Base-by-base conservation (phyloP, 2,888 invertebrate species). In the Drosophila paramelanica region DNA sequence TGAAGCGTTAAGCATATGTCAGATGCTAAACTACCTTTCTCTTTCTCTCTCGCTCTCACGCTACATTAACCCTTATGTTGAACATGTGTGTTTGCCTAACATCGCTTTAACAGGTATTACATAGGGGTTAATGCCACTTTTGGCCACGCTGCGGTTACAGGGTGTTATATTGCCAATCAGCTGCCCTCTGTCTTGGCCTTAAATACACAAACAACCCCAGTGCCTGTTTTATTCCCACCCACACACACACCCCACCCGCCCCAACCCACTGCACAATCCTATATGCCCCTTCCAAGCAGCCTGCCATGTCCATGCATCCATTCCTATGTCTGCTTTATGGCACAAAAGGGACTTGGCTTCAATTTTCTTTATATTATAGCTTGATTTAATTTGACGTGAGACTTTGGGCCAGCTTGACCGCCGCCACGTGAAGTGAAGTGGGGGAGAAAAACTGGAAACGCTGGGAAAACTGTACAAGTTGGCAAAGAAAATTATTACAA, bases 381-480 rank as follows among this genome's bases (percentile, higher is more conserved):
- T 90, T 91, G 92, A 92, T 92, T 91, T 91, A 92, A 91, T 91
- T 92, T 90, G 91, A 91, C 90, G 88, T 87, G 91, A 91, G 92
- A 91, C 90, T 89, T 85, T 82, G 87, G 25, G 81, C 79, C 53
- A 36, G 41, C 82, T 73, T 81, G 81, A 83, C 78, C 81, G 45
- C 43, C 52, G 45, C 43, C 52, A 47, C 47, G 73, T 36, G 25
- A 69, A 76, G 73, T 36, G 25, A 69, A 76, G 67, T 71, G 59
- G 20, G 17, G n/a, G 8, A 3, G 8, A 38, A 50, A 56, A 53
- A 25, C 33, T 13, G 8, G 17, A 27, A 38, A 52, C 11, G 27
- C 31, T 10, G 10, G 8, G 3, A 38, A 14, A 38, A 31, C 10
- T 7, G 27, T 14, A 53, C 23, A 75, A 42, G 25, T 61, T 66